These are phyloP conservation scores for Branchipolynoe longqiensis DNA, from an alignment of 2,888 invertebrate genomes.

Conservation along the genomic window DNA sequence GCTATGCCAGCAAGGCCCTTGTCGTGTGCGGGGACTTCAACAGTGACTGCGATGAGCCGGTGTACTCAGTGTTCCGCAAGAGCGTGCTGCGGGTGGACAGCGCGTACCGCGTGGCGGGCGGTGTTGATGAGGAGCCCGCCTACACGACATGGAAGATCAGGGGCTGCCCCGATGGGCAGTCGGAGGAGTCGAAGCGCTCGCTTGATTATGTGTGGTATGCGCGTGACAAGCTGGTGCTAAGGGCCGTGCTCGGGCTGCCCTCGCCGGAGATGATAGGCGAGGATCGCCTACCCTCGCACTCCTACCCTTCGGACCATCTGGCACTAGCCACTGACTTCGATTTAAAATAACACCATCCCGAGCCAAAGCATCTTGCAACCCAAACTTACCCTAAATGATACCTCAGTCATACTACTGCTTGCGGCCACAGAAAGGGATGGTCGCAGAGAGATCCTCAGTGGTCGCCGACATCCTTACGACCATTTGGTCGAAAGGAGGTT, in stretches of 20 bases:
- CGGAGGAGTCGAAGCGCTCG: constrained; percentile 87
- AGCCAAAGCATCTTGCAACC: too few relatives aligned
- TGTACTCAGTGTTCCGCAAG: constrained; percentile 85
- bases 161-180: constrained; percentile 81
- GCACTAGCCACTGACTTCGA: constrained; percentile 83
- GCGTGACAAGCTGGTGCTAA: constrained; percentile 84
- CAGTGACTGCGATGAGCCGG: constrained; percentile 88
- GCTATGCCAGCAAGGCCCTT: constrained; percentile 82
- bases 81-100: constrained; percentile 74
- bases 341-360: too few relatives aligned
- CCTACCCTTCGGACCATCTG: constrained; percentile 90
- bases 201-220: constrained; percentile 85
- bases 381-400: too few relatives aligned
- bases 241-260: constrained; percentile 85
- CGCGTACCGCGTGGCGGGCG: constrained; percentile 77
- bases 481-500: too few relatives aligned
- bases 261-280: constrained; percentile 86
- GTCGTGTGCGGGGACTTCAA: constrained; percentile 90
- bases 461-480: too few relatives aligned
- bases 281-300: constrained; percentile 86
- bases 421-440: too few relatives aligned
- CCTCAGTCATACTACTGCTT: too few relatives aligned
- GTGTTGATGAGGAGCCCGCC: constrained; percentile 84
- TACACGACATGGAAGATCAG: constrained; percentile 90
- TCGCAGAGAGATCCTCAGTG: too few relatives aligned